Conservation (phyloP, 2,797 vertebrate genomes). For the Sciaenops ocellatus region DNA sequence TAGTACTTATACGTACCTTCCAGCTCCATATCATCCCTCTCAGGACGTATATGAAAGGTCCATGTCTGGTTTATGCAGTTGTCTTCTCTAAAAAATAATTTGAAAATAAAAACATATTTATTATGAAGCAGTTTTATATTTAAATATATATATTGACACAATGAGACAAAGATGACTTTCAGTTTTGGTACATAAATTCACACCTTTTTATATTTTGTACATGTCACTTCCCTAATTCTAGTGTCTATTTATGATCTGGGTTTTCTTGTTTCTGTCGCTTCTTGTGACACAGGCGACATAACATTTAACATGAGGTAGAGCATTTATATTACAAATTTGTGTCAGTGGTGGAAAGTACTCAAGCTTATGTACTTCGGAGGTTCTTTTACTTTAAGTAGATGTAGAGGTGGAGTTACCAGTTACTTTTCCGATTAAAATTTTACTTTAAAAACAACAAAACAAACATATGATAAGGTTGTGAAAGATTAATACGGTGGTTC, state of each 20-base stretch:
- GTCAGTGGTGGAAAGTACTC: not conserved
- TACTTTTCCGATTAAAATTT: too few relatives aligned
- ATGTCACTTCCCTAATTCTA: slow-evolving; percentile 39
- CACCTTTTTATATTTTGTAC: not conserved
- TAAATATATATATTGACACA: not conserved
- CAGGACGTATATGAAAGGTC: slow-evolving; percentile 62
- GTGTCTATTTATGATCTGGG: slow-evolving; percentile 15
- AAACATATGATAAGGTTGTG: too few relatives aligned
- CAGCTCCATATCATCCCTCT: slow-evolving; percentile 59
- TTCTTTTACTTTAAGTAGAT: slow-evolving; percentile 3
- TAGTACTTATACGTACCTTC: slow-evolving; percentile 55
- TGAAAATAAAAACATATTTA: slow-evolving; percentile 5
- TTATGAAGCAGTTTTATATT: not conserved
- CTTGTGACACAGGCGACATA: accelerated
- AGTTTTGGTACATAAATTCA: not conserved
- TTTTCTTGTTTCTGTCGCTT: slow-evolving; percentile 22
- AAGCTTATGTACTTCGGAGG: not conserved
- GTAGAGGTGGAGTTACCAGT: too few relatives aligned
- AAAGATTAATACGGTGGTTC: too few relatives aligned
- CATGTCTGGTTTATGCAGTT: slow-evolving; percentile 61
- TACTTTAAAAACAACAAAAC: too few relatives aligned
- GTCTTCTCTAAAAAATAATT: slow-evolving; percentile 44
- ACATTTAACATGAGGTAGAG: not conserved
- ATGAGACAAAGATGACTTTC: slow-evolving; percentile 12
- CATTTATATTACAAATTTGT: too few relatives aligned